These are phyloP conservation scores for Pangasius larnaudii DNA, from an alignment of 2,797 vertebrate genomes.

Conservation along the genomic window DNA sequence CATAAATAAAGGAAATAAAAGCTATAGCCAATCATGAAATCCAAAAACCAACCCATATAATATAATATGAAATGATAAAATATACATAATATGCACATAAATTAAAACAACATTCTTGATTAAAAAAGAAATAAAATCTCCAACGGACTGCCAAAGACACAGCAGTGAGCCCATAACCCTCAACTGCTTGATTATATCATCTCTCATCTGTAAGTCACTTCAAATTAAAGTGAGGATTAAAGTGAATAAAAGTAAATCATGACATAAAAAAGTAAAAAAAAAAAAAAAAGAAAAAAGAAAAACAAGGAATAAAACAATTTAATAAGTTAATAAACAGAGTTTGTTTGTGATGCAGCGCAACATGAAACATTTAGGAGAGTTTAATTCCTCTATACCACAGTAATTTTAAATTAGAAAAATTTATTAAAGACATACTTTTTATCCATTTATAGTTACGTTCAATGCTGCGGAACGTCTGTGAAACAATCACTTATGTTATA, in stretches of 20 bases:
- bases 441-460: not conserved
- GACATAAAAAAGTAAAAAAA: not conserved
- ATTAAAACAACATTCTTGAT: conserved; percentile 10
- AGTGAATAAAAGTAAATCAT: not conserved
- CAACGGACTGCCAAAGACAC: not conserved
- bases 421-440: not conserved
- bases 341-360: too few species aligned
- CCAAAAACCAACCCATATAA: not conserved
- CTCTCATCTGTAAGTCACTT: not conserved
- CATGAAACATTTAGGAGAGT: too few species aligned
- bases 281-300: too few species aligned
- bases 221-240: not conserved
- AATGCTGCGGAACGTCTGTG: not conserved
- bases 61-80: conserved; percentile 1
- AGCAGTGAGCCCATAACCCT: not conserved
- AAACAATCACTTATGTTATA: not conserved
- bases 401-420: not conserved
- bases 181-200: not conserved
- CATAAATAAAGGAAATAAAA: conserved; percentile 14
- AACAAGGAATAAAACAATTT: not conserved
- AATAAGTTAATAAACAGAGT: not conserved
- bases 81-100: not conserved
- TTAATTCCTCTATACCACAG: not conserved
- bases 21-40: not conserved
- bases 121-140: not conserved